Evolutionary conservation across 1,140 invertebrate genomes (phyloP), one percentile per base, ranked within the genome.

Genomic region (Zaprionus davidi): DNA sequence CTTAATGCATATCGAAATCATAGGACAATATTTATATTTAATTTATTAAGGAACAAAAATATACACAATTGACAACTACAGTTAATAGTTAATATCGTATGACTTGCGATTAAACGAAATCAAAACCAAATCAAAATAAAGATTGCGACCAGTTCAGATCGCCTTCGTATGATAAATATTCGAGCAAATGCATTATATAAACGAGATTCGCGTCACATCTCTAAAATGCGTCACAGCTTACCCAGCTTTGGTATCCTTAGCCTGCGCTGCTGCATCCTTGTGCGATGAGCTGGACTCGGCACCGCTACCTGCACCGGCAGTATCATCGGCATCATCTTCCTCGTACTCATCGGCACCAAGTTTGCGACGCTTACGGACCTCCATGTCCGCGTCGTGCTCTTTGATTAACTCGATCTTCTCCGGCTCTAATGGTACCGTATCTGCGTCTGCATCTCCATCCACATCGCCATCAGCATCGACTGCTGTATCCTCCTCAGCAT

Each of bases 401-500:
- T 93, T 92, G 41, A 92, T 90, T 41, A 81, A 77, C 78, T 93
- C 90, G 55, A 92, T 92, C 76, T 90, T 92, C 49, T 93, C 88
- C 3, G 91, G 86, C 51, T 91, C 88, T 12, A 93, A 77, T 72
- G 51, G 84, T 34, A 72, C 74, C 0, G 68, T 64, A 31, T 90
- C 92, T 22, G n/a, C 41, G 13, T 74, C 91, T 26, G 72, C 78
- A 20, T 91, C 81, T 46, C 85, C 90, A 56, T 79, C 68, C 5
- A 78, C 92, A 66, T 81, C 86, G 0, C 68, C 74, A 53, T 82
- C 84, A 1, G 53, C 83, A 73, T 87, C 92, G 60, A 84, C 84
- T 31, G 83, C 85, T 17, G 91, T 90, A 53, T 81, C 72, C 31
- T 92, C 91, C n/a, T 83, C 90, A 12, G 94, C 95, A 87, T 96